These are phyloP conservation scores for Drosophila suzukii DNA, from an alignment of 1,140 invertebrate genomes.

Conservation along the genomic window DNA sequence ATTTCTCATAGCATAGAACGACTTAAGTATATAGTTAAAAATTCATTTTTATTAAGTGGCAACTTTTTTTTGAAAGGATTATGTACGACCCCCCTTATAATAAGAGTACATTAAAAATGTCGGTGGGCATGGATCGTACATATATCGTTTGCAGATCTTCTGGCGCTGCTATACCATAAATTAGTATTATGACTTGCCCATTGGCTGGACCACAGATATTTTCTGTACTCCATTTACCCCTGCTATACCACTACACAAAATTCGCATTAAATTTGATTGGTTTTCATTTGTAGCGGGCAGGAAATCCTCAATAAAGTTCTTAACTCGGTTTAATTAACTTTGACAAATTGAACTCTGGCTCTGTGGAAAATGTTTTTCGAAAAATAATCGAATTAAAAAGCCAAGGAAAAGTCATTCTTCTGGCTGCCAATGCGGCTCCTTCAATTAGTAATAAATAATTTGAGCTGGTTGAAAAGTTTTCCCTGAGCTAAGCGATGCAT, in stretches of 20 bases:
- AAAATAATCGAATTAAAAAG: slow-evolving; percentile 45
- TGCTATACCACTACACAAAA: not conserved
- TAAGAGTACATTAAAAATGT: slow-evolving; percentile 16
- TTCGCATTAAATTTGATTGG: slow-evolving; percentile 67
- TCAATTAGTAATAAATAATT: slow-evolving; percentile 69
- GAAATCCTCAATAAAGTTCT: slow-evolving; percentile 63
- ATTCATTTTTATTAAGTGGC: too few species aligned
- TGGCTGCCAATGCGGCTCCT: not conserved
- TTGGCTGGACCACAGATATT: slow-evolving; percentile 44
- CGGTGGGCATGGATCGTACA: slow-evolving; percentile 16
- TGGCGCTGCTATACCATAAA: slow-evolving; percentile 69
- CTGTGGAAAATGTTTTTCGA: slow-evolving; percentile 27
- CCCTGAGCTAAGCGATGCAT: slow-evolving; percentile 38
- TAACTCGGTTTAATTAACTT: slow-evolving; percentile 57
- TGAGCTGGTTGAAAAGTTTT: slow-evolving; percentile 41
- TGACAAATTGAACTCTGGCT: slow-evolving; percentile 54
- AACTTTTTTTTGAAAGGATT: not conserved
- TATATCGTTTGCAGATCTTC: slow-evolving; percentile 77
- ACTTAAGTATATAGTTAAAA: too few species aligned
- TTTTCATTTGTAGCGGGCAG: slow-evolving; percentile 55
- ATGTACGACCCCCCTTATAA: not conserved
- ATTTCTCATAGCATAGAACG: too few species aligned
- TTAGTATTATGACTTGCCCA: slow-evolving; percentile 70
- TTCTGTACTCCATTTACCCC: slow-evolving; percentile 28
- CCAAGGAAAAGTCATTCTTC: slow-evolving; percentile 25